Base-by-base conservation (phyloP, 2,797 vertebrate genomes). In the Pseudochaenichthys georgianus region DNA sequence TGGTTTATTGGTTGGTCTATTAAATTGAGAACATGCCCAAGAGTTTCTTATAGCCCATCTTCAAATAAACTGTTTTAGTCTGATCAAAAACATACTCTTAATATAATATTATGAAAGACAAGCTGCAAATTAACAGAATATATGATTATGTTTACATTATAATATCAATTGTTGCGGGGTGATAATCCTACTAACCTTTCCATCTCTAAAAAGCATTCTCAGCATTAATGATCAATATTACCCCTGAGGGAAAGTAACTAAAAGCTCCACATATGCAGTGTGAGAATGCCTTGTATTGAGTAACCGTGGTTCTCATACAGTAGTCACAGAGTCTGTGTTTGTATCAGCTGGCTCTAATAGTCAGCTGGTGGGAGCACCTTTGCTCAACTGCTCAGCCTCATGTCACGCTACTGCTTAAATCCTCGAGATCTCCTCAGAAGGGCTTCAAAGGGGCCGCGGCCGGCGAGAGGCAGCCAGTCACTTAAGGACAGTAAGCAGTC, bases 291-390 rank as follows among this genome's bases (percentile, higher is more conserved):
- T 61, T 23, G 75, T 77, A 34, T 78, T 83, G 68, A 74, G 84
- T 62, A 77, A 80, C 61, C 41, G 70, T 41, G 45, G 72, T 83
- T 88, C 88, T 81, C 76, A 88, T 77, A 21, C 21, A 21, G 21
- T 21, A 70, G 81, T 67, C 38, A 52, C 38, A 68, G 85, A 68
- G 47, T 73, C 67, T 78, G 73, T 87, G 87, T 90, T 88, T 90
- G 80, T 81, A 91, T 93, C 92, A 94, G 92, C 92, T 93, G 92
- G 86, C 91, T 93, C 84, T 91, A 92, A 93, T 92, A 87, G 87
- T 89, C 82, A 82, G 87, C 88, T 91, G 90, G 84, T 90, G 87
- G 87, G 87, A 92, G 88, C 87, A 75, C 75, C 58, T 70, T 86
- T 90, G 87, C 89, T 92, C 91, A 86, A 90, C 87, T 84, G 87